Evolutionary conservation across 2,113 vertebrate genomes (phyloP).

Genomic region (Microcebus tavaratra): DNA sequence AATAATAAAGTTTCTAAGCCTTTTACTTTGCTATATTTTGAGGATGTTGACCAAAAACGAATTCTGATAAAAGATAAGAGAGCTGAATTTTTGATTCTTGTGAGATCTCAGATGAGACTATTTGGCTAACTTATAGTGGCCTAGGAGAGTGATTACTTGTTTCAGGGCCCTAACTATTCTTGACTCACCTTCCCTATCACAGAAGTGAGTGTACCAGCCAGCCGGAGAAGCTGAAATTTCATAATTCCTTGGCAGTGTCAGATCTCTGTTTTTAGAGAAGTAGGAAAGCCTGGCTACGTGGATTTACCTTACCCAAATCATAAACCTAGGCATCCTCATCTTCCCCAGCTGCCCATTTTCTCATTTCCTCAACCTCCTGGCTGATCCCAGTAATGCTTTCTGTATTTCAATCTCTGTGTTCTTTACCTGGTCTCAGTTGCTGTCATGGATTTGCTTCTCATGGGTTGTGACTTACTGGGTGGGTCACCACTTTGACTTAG

Average conservation of each 20-base stretch:
- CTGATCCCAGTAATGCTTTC: neutral
- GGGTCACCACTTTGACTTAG: neutral
- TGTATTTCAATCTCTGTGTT: neutral
- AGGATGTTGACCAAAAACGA: neutral
- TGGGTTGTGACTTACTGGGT: neutral
- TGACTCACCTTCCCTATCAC: neutral
- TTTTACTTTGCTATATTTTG: neutral
- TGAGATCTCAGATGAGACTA: neutral
- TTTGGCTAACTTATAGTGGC: neutral
- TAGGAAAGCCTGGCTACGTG: neutral
- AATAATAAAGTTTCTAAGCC: neutral
- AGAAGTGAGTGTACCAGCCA: neutral
- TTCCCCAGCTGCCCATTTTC: neutral
- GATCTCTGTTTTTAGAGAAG: neutral
- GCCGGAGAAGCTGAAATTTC: neutral
- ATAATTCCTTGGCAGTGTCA: neutral
- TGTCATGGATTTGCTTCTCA: neutral
- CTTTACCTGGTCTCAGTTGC: neutral
- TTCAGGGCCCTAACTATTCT: neutral
- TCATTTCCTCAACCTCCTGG: neutral
- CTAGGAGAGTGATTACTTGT: neutral
- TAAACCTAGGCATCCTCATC: neutral
- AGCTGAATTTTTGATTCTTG: neutral
- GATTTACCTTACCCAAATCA: neutral
- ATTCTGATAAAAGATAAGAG: neutral